Evolutionary conservation across 2,113 vertebrate genomes (phyloP).

Genomic region (Gallinago jamesoni): DNA sequence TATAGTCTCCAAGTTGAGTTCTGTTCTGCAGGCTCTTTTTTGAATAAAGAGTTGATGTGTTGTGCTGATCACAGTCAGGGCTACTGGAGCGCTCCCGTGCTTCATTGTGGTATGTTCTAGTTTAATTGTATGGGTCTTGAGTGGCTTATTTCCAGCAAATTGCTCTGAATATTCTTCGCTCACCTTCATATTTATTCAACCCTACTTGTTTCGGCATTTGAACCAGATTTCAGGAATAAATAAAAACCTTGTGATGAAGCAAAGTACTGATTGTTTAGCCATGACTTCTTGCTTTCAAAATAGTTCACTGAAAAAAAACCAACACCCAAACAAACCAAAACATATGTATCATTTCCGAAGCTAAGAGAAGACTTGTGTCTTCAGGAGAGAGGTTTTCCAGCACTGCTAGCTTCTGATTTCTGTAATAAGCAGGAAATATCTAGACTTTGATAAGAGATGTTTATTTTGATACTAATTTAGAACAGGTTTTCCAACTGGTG

Average conservation of each 20-base stretch:
- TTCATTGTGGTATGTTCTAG: background rate
- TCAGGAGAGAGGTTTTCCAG: background rate
- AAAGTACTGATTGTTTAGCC: background rate
- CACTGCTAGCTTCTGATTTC: background rate
- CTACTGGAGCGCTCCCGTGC: fast-evolving
- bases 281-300: background rate
- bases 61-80: background rate
- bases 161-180: background rate
- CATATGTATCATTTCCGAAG: background rate
- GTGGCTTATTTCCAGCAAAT: background rate
- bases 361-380: background rate
- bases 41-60: background rate
- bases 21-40: background rate
- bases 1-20: background rate
- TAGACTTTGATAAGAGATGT: background rate
- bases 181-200: background rate
- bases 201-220: background rate
- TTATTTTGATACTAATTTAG: background rate
- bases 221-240: background rate
- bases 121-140: background rate
- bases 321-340: background rate
- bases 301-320: background rate
- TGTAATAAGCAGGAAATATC: background rate
- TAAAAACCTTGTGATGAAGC: background rate
- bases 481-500: background rate